Base-by-base conservation (phyloP, 2,797 vertebrate genomes). In the Neosilurus hyrtlii region DNA sequence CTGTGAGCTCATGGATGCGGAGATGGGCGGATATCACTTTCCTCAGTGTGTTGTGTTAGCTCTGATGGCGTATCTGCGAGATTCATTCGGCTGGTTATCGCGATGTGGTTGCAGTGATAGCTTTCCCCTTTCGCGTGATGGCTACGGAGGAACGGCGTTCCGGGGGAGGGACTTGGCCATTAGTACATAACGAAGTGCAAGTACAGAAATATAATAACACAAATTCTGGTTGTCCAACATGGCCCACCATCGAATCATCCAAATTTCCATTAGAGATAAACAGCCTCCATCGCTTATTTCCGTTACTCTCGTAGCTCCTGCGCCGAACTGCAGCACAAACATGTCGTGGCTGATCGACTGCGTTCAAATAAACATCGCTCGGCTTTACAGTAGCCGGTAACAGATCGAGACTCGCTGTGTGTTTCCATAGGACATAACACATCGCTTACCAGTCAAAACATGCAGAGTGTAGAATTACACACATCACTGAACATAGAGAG, bases 381-480 rank as follows among this genome's bases (percentile, higher is more conserved):
- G 43, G 43, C 37, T 49, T 72, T 9, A n/a, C 20, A 5, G 4
- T 4, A 24, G 20, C 10, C 30, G n/a, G 22, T 63, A 49, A 77
- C 59, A 1, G 59, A 51, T 77, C 22, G 22, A 77, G 75, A 62
- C 57, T 43, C n/a, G 56, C 18, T 9, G 73, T 76, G 30, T 61
- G 12, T 73, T 73, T 73, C 71, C 15, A 54, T 61, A 35, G 57
- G 54, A 76, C 35, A 2, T 9, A 30, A 57, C 52, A 2, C 26
- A 43, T 16, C 18, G 30, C 56, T 61, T 61, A 22, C 20, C 22
- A 24, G 74, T 76, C 74, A 15, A 24, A 62, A 77, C 74, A 62
- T 49, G 74, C 57, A 62, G 74, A 35, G 8, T 75, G 74, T 43
- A 61, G 54, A 2, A 77, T n/a, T n/a, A 61, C 54, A 76, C 74